Percentiles rank a stretch among this genome's conserved stretches.
phyloP scores from a whole-genome alignment of 2,888 invertebrate species.

The Zygaena filipendulae region DNA sequence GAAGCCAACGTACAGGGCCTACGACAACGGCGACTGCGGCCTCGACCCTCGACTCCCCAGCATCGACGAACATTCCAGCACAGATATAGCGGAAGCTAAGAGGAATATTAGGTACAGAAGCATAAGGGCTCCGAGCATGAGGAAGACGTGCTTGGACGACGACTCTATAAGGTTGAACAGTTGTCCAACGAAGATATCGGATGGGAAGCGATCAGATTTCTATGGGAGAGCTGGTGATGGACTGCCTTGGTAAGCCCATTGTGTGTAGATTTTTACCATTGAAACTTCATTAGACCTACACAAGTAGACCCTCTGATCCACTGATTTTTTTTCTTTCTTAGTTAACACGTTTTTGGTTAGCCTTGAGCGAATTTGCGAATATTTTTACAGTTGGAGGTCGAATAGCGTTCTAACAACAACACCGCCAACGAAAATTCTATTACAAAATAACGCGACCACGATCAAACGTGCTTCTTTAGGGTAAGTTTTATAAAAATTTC shows the following conservation, averaged over 20 bases:
- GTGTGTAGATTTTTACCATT: background rate
- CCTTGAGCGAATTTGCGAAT: too few relatives aligned
- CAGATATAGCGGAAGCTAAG: conserved; percentile 22
- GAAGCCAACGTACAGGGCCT: conserved; percentile 28
- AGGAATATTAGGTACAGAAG: conserved; percentile 22
- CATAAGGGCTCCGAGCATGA: conserved; percentile 22
- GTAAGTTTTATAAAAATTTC: conserved; percentile 22
- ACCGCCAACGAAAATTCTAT: conserved; percentile 36
- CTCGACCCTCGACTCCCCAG: conserved; percentile 39
- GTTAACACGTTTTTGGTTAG: too few relatives aligned
- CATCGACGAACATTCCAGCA: conserved; percentile 50
- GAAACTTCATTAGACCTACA: too few relatives aligned
- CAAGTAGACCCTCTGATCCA: too few relatives aligned
- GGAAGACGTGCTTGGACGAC: conserved; percentile 24
- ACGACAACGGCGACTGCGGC: conserved; percentile 41
- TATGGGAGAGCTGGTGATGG: conserved; percentile 45
- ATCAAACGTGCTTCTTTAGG: conserved; percentile 54
- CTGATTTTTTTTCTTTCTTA: too few relatives aligned
- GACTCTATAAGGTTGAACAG: conserved; percentile 26
- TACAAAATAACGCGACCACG: conserved; percentile 44
- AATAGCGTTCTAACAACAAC: conserved; percentile 24
- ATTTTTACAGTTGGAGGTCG: conserved; percentile 45
- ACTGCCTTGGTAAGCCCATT: conserved; percentile 36
- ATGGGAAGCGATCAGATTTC: conserved; percentile 33
- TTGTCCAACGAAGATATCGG: conserved; percentile 29